A percentile compares a stretch with the other conserved stretches of the same genome.
Evolutionary conservation across 2,888 invertebrate genomes (phyloP).

Genomic region (Andrena hattorfiana): DNA sequence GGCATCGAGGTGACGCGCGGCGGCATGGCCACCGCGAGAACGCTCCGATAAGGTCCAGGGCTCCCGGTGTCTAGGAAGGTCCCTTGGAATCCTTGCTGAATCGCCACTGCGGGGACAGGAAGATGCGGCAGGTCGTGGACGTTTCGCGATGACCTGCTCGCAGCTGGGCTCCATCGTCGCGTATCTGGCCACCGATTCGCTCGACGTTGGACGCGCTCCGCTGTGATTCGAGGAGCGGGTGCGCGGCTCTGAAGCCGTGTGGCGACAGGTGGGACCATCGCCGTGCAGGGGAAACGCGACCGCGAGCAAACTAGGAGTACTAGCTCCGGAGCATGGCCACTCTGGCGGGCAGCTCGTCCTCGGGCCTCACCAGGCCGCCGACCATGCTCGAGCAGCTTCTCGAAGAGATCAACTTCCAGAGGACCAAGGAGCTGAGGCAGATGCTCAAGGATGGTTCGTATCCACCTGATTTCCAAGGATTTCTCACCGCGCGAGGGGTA

Average conservation of each 20-base stretch:
- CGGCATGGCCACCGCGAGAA: slow-evolving; percentile 24
- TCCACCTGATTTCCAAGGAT: neutral
- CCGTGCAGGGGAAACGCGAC: slow-evolving; percentile 18
- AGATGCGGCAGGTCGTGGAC: slow-evolving; percentile 17
- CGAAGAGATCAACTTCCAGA: slow-evolving; percentile 96
- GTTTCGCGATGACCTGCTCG: slow-evolving; percentile 31
- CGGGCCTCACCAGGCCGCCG: slow-evolving; percentile 85
- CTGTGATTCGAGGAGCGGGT: slow-evolving; percentile 32
- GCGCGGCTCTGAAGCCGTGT: slow-evolving; percentile 6
- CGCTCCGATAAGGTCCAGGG: neutral
- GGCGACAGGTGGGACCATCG: slow-evolving; percentile 42
- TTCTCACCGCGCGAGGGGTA: no score
- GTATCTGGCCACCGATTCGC: slow-evolving; percentile 19
- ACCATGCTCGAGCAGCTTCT: slow-evolving; percentile 94
- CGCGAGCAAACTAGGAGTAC: slow-evolving; percentile 8
- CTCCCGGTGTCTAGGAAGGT: neutral
- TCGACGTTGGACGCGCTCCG: neutral
- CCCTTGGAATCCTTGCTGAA: neutral
- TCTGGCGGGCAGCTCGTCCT: slow-evolving; percentile 78
- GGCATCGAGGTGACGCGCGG: neutral
- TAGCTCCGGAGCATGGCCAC: slow-evolving; percentile 76
- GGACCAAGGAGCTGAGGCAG: slow-evolving; percentile 96
- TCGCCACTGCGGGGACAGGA: neutral
- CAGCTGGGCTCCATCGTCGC: slow-evolving; percentile 22
- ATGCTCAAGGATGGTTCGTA: slow-evolving; percentile 91